Evolutionary conservation across 2,888 invertebrate species (phyloP), one percentile per base, ranked within the genome.

Genomic region (Drosophila koepferae): DNA sequence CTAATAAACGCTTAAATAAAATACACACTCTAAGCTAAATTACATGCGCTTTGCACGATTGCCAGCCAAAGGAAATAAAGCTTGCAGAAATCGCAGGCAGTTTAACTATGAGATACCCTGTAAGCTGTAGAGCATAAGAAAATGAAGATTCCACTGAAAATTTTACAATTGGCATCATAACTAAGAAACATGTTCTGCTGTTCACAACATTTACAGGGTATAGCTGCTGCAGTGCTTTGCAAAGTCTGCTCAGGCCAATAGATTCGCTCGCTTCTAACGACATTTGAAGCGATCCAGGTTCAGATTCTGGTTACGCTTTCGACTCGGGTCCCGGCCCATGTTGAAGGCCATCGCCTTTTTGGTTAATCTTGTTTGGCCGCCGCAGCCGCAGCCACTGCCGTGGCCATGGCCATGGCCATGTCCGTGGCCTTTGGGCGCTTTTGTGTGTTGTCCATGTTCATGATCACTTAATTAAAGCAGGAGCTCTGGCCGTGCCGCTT

Each of bases 1-100:
- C 86, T 87, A 87, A 87, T 87, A 87, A 89, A 87, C 89, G 87
- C 87, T 88, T 86, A 81, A 87, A 89, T 89, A 87, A 87, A 87
- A 86, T 87, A 89, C 87, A 89, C 86, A 87, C 87, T 87, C 81
- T 77, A 76, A 86, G 87, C 84, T 74, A 87, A 89, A 89, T 89
- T 84, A 86, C 81, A 76, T 77, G 84, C 76, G 76, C 77, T 80
- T 74, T 82, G 73, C 72, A 67, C 77, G 77, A 77, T 78, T 77
- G 77, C 67, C 59, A 69, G 63, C 61, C 58, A 41, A 56, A 58
- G 58, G 53, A 75, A 68, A 60, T 64, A 49, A 64, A 68, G 40
- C 41, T 58, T 48, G 49, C 7, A 9, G 34, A 53, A 44, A 31
- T 53, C 10, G 38, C 20, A 20, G 12, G 36, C 16, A 18, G 40